Conservation (phyloP, 1,140 invertebrate species). For the Magallana angulata region DNA sequence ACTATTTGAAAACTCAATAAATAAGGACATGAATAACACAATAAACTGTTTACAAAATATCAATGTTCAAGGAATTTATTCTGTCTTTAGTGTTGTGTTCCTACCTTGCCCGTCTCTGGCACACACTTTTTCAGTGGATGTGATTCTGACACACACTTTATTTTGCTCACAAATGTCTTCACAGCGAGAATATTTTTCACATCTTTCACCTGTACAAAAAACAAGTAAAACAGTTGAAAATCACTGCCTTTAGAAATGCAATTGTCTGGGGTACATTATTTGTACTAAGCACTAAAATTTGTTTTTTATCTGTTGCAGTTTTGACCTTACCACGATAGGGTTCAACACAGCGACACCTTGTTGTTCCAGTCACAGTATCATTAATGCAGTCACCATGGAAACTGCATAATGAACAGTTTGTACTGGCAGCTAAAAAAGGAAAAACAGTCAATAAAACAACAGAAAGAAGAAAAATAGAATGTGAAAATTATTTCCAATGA, state of each 20-base stretch:
- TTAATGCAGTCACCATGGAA: constrained; percentile 4
- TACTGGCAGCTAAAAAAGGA: background rate
- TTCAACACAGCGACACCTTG: background rate
- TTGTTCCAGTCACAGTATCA: background rate
- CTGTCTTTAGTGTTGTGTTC: background rate
- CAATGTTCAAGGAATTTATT: too few relatives aligned
- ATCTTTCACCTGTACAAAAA: background rate
- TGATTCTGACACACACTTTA: background rate
- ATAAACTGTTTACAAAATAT: too few relatives aligned
- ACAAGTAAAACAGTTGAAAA: too few relatives aligned
- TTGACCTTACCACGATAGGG: background rate
- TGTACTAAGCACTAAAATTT: too few relatives aligned
- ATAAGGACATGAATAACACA: background rate
- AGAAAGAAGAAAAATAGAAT: background rate
- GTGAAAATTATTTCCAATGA: too few relatives aligned
- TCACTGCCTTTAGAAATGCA: too few relatives aligned
- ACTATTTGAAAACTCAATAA: background rate
- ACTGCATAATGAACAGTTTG: background rate
- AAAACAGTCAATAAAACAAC: background rate
- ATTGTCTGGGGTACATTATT: too few relatives aligned
- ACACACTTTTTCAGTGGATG: background rate
- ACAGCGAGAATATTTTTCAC: background rate
- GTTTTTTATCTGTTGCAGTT: background rate
- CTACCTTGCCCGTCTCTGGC: background rate
- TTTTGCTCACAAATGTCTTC: background rate